phyloP scores from a whole-genome alignment of 1,140 invertebrate species.

The Chymomyza costata region DNA sequence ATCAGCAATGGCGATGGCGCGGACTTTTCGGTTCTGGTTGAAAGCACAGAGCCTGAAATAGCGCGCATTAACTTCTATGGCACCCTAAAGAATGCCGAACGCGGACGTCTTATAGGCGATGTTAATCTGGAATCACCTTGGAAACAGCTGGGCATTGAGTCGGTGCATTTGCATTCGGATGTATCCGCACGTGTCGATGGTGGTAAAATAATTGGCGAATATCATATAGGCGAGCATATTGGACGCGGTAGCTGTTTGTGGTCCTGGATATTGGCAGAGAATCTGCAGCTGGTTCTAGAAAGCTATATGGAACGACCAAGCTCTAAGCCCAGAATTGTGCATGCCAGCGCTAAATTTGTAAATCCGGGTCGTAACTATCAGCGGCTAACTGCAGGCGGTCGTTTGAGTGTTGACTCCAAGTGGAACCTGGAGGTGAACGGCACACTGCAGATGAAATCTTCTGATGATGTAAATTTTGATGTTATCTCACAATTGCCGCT shows the following conservation, averaged over 20 bases:
- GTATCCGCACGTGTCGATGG: constrained; percentile 20
- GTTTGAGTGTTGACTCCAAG: constrained; percentile 77
- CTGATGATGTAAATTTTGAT: constrained; percentile 43
- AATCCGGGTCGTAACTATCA: constrained; percentile 77
- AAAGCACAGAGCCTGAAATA: constrained; percentile 61
- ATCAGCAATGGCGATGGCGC: constrained; percentile 33
- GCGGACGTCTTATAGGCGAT: constrained; percentile 37
- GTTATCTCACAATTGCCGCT: constrained; percentile 45
- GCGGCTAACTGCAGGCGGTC: constrained; percentile 76
- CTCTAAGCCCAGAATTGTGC: constrained; percentile 43
- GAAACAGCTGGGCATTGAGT: constrained; percentile 61
- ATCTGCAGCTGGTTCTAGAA: constrained; percentile 74
- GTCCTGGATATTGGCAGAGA: constrained; percentile 73
- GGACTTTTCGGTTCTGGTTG: constrained; percentile 59
- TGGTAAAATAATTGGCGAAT: constrained; percentile 49
- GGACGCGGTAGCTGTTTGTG: constrained; percentile 57
- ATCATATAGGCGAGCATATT: constrained; percentile 49
- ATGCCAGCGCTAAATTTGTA: constrained; percentile 74
- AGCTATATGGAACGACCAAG: constrained; percentile 67
- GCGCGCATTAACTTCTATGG: constrained; percentile 56
- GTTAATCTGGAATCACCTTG: constrained; percentile 61
- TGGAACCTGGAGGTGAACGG: constrained; percentile 76
- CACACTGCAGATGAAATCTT: constrained; percentile 38
- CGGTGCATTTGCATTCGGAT: constrained; percentile 51
- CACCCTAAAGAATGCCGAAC: constrained; percentile 29